Evolutionary conservation across 2,113 vertebrate genomes (phyloP), one percentile per base, ranked within the genome.

Genomic region (Verasper variegatus): DNA sequence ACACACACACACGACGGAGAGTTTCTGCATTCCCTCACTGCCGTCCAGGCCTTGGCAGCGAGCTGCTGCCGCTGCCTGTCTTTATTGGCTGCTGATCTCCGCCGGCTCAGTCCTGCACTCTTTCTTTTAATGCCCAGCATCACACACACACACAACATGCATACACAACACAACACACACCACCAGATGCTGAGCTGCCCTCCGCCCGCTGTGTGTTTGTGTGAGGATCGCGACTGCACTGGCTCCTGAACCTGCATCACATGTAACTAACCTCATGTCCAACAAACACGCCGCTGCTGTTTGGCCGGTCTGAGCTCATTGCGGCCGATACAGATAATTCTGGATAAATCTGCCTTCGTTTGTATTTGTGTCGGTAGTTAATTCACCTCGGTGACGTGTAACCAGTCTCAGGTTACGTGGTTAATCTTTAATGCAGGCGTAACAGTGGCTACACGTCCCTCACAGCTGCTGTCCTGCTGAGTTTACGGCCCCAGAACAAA

Each of bases 1-100:
- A 47, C 45, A 47, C 45, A 47, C 45, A 47, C 45, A 47, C 45
- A 1, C 4, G 4, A 51, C 6, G 47, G 47, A 55, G 37, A 47
- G 31, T 68, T 57, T 23, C 63, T 70, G 45, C 71, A 82, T 81
- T 85, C 79, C 86, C 74, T 80, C 57, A 68, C 68, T 82, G 76
- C 60, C n/a, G 66, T 71, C 61, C 81, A 82, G 76, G 76, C 64
- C 45, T 70, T 85, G 81, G 82, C 82, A 76, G 23, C 8, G 49
- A 54, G 37, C 49, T 55, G 60, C 58, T 59, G 51, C 42, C 62
- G 71, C 76, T 77, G 59, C 73, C 58, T 17, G 55, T 80, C 85
- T 89, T 84, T 86, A 74, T 74, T 84, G 81, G 85, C 76, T 14
- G 65, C 69, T 66, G 69, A 84, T 89, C 81, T 80, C 68, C 20